Evolutionary conservation across 2,888 invertebrate genomes (phyloP).

Genomic region (Lasioglossum lativentre): DNA sequence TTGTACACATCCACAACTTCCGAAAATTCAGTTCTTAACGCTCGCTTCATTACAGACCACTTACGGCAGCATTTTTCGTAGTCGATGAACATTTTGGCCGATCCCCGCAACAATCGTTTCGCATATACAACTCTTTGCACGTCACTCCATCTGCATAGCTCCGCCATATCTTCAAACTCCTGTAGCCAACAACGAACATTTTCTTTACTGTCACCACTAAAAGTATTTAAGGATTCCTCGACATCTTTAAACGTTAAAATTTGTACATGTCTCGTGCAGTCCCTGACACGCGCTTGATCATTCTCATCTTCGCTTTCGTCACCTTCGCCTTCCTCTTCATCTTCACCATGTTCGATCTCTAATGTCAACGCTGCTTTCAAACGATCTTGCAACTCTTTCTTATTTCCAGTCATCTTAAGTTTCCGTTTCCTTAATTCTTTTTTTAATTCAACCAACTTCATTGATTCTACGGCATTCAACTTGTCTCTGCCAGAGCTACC

Average conservation of each 20-base stretch:
- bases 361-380: not conserved
- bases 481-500: not conserved
- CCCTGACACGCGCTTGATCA: not conserved
- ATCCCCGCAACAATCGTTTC: not conserved
- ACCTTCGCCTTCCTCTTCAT: not conserved
- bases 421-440: slow-evolving; percentile 3
- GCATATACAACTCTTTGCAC: not conserved
- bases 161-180: not conserved
- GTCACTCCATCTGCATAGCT: not conserved
- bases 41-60: not conserved
- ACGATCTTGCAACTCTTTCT: not conserved
- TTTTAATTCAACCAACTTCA: not conserved
- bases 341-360: slow-evolving; percentile 2
- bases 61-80: not conserved
- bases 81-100: not conserved
- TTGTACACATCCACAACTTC: not conserved
- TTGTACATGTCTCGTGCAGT: not conserved
- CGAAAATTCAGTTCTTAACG: not conserved
- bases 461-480: not conserved
- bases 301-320: not conserved
- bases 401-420: not conserved
- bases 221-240: not conserved
- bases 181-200: not conserved
- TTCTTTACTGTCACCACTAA: too few relatives aligned
- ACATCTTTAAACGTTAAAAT: slow-evolving; percentile 2